Evolutionary conservation across 2,113 vertebrate genomes (phyloP).

Genomic region (Oxyruncus cristatus): DNA sequence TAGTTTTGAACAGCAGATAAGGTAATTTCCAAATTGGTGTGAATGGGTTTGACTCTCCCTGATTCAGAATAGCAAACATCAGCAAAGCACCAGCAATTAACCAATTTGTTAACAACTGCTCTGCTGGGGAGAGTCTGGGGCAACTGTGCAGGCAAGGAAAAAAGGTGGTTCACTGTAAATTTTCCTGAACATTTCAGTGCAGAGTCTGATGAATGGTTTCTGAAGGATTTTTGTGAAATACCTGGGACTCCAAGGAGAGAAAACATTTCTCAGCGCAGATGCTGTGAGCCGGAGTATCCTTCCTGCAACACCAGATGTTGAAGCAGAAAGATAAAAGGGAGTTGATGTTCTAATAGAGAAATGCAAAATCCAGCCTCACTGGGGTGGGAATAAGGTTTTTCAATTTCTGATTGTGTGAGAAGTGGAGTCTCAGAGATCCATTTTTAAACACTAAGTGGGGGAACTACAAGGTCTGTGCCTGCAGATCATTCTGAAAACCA

Average conservation of each 20-base stretch:
- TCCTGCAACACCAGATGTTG: slow-evolving; percentile 6
- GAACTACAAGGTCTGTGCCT: neutral
- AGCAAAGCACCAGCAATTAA: slow-evolving; percentile 38
- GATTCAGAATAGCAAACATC: slow-evolving; percentile 34
- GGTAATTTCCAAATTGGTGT: neutral
- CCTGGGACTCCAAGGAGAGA: slow-evolving; percentile 5
- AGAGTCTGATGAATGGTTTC: slow-evolving; percentile 41
- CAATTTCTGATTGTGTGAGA: neutral
- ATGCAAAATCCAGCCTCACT: neutral
- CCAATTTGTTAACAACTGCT: slow-evolving; percentile 43
- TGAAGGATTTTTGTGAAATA: slow-evolving; percentile 32
- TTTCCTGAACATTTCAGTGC: neutral
- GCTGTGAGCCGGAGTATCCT: slow-evolving; percentile 5
- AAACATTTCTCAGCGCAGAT: slow-evolving; percentile 60
- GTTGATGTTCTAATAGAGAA: neutral
- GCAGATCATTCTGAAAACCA: neutral
- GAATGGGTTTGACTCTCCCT: neutral
- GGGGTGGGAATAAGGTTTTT: neutral
- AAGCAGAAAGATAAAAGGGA: neutral
- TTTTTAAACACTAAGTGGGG: neutral
- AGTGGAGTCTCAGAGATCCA: neutral
- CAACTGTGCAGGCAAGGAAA: neutral
- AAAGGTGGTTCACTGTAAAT: neutral
- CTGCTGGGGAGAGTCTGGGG: slow-evolving; percentile 17
- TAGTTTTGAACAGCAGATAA: neutral